Conservation (phyloP, 1,140 invertebrate genomes). For the Phthorimaea operculella region DNA sequence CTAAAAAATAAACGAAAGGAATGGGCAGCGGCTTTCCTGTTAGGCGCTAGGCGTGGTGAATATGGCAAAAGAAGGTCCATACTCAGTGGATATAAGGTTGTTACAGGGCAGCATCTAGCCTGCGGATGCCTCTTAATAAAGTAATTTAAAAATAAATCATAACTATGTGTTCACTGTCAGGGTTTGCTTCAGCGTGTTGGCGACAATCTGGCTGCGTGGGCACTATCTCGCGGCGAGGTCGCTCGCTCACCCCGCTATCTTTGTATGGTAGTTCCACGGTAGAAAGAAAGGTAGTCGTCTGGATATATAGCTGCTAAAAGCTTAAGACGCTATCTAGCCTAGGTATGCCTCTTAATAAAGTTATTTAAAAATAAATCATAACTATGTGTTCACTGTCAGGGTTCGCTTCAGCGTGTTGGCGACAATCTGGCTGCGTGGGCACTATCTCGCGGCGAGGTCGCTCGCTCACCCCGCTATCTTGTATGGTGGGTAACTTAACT, state of each 20-base stretch:
- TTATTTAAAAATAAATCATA: neutral
- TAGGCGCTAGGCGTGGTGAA: too few relatives aligned
- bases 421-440: slow-evolving; percentile 65
- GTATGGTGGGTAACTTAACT: too few relatives aligned
- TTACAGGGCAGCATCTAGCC: too few relatives aligned
- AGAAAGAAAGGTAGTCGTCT: neutral
- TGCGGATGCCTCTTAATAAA: too few relatives aligned
- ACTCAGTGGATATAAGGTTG: too few relatives aligned
- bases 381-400: neutral
- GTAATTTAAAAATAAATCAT: neutral
- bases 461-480: slow-evolving; percentile 62
- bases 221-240: slow-evolving; percentile 58
- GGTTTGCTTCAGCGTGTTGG: slow-evolving; percentile 26
- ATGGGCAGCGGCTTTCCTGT: too few relatives aligned
- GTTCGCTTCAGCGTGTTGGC: slow-evolving; percentile 31
- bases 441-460: slow-evolving; percentile 57
- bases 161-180: neutral
- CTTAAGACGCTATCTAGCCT: too few relatives aligned
- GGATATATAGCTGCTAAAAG: too few relatives aligned
- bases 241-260: slow-evolving; percentile 61
- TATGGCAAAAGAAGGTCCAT: too few relatives aligned
- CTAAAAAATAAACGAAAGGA: too few relatives aligned
- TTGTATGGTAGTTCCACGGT: slow-evolving; percentile 26
- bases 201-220: slow-evolving; percentile 65
- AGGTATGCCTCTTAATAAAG: too few relatives aligned